Evolutionary conservation across 2,888 invertebrate genomes (phyloP), one percentile per base, ranked within the genome.

Genomic region (Lithophane leautieri): DNA sequence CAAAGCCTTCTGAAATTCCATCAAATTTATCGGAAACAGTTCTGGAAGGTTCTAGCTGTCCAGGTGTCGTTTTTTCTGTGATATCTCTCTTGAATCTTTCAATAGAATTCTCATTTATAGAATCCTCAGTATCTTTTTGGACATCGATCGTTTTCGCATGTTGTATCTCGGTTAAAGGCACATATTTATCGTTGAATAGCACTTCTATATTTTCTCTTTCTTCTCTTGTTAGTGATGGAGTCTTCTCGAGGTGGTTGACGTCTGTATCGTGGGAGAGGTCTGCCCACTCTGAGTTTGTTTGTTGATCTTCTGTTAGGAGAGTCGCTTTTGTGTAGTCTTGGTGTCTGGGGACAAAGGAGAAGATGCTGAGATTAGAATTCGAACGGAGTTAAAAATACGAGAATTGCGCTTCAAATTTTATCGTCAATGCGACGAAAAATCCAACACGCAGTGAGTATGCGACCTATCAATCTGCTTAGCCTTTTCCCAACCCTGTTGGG

Each of bases 211-310:
- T 92, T 16, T 91, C 87, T 6, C 81, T 86, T 77, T 94, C 92
- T 34, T 92, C 89, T 77, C 90, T 88, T 0, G 92, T 90, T 0
- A 92, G 90, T 84, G 89, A 90, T 19, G 90, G 83, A 4, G 79
- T 82, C 44, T 89, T 91, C 4, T 91, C 88, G 2, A 93, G 85
- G 74, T 93, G 91, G 89, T 96, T 96, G 0, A 96, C 91, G 78
- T 95, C 94, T 0, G 89, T 95, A 65, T 96, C 96, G 72, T 94
- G 94, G 0, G 95, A 92, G 0, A 96, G 88, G 80, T 96, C 96
- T 12, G 82, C 71, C 94, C 93, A 94, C 42, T 89, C 80, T n/a
- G 86, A 65, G 14, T 85, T 87, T 11, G 22, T 44, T 42, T 42
- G 44, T 9, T 72, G 54, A 22, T 58, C 25, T 66, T 76, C 71